phyloP scores from a whole-genome alignment of 2,797 vertebrate species.

The Poeciliopsis gracilis region DNA sequence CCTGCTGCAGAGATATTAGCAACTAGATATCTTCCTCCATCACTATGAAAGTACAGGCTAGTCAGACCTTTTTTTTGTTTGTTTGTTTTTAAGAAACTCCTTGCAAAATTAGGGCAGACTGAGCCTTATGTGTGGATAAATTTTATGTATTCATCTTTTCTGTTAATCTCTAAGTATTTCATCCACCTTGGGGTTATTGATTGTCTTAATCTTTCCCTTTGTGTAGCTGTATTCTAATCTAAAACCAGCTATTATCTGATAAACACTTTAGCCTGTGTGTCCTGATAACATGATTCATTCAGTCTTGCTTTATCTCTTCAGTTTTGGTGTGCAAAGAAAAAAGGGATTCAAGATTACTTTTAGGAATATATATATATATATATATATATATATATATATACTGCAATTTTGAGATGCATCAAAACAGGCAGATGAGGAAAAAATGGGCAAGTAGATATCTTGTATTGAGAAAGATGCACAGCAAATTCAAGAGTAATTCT shows the following conservation, averaged over 20 bases:
- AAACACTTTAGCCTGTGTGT: not conserved
- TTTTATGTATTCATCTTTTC: conserved; percentile 24
- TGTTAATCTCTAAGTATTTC: conserved; percentile 18
- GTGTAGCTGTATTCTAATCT: conserved; percentile 5
- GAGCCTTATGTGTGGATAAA: not conserved
- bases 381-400: too few species aligned
- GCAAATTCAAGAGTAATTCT: not conserved
- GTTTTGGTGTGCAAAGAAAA: not conserved
- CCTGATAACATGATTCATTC: not conserved
- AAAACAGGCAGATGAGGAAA: not conserved
- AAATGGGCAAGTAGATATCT: not conserved
- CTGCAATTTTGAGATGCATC: not conserved
- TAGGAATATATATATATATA: not conserved
- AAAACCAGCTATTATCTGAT: conserved; percentile 2
- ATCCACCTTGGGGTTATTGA: conserved; percentile 26
- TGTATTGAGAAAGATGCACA: not conserved
- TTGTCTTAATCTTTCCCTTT: conserved; percentile 6
- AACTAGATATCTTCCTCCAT: conserved; percentile 8
- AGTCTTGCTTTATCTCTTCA: not conserved
- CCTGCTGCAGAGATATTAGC: not conserved
- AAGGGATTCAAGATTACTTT: not conserved
- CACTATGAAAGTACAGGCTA: not conserved
- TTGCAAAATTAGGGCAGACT: not conserved
- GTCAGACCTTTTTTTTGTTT: too few species aligned
- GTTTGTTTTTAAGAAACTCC: not conserved